Conservation (phyloP, 2,113 vertebrate species). For the Pogona vitticeps region DNA sequence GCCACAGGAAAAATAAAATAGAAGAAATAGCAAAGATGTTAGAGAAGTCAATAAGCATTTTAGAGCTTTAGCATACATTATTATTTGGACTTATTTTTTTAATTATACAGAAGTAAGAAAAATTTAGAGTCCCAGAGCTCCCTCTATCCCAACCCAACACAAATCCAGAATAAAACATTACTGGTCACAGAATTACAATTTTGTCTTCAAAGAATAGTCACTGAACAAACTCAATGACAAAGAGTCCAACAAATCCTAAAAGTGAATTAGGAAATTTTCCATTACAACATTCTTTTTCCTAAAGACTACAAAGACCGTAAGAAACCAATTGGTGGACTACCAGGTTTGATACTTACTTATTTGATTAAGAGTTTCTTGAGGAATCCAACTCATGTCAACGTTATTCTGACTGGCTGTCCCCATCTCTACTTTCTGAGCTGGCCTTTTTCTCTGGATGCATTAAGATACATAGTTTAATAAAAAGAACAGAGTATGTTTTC, state of each 20-base stretch:
- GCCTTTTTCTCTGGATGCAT: conserved; percentile 86
- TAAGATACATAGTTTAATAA: background rate
- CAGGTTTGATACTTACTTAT: conserved; percentile 87
- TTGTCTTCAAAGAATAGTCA: background rate
- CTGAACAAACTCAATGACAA: background rate
- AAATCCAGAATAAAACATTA: background rate
- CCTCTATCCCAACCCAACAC: background rate
- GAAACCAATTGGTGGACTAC: background rate
- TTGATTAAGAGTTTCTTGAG: conserved; percentile 96
- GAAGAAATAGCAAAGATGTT: conserved; percentile 76
- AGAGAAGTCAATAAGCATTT: conserved; percentile 60
- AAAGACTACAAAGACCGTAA: background rate
- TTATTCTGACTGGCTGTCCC: conserved; percentile 95
- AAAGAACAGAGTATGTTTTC: background rate
- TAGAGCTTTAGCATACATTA: conserved; percentile 7
- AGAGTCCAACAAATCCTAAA: background rate
- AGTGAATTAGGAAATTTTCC: background rate
- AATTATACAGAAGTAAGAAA: background rate
- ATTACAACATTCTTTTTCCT: background rate
- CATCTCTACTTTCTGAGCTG: conserved; percentile 93
- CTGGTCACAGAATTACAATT: background rate
- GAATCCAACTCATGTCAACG: conserved; percentile 99
- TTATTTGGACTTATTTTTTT: background rate
- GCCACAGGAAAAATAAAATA: conserved; percentile 75
- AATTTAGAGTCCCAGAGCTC: background rate